phyloP scores from a whole-genome alignment of 2,797 vertebrate species.

The Rhabdophis nuchalis region DNA sequence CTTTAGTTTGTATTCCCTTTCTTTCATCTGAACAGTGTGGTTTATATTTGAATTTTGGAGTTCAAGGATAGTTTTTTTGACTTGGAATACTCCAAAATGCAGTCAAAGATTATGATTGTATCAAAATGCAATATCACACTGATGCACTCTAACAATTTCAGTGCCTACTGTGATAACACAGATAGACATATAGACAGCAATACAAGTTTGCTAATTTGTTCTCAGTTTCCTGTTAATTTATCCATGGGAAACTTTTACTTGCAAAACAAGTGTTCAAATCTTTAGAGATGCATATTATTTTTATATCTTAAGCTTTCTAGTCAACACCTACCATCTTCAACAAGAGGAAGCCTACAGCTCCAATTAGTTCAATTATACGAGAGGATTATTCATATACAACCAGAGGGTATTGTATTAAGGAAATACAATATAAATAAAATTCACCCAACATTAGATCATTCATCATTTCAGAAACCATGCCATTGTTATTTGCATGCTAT shows the following conservation, averaged over 20 bases:
- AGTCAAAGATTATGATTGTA: not conserved
- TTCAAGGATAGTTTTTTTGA: not conserved
- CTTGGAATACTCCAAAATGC: not conserved
- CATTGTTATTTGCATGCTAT: not conserved
- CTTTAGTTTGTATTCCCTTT: not conserved
- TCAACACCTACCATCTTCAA: not conserved
- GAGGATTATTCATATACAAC: not conserved
- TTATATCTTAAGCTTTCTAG: not conserved
- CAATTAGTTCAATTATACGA: not conserved
- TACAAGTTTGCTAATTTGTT: not conserved
- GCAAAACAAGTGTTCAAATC: not conserved
- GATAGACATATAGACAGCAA: not conserved
- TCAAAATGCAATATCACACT: not conserved
- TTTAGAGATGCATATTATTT: not conserved
- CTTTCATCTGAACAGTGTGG: not conserved
- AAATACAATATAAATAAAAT: not conserved
- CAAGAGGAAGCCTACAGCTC: not conserved
- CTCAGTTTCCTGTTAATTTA: not conserved
- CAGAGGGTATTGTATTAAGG: not conserved
- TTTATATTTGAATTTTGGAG: not conserved
- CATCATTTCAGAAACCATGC: not conserved
- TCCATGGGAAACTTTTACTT: not conserved
- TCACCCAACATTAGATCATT: not conserved
- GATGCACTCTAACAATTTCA: not conserved
- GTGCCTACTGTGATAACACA: not conserved